These are phyloP conservation scores for Menidia menidia DNA, from an alignment of 2,797 vertebrate species.

Conservation along the genomic window DNA sequence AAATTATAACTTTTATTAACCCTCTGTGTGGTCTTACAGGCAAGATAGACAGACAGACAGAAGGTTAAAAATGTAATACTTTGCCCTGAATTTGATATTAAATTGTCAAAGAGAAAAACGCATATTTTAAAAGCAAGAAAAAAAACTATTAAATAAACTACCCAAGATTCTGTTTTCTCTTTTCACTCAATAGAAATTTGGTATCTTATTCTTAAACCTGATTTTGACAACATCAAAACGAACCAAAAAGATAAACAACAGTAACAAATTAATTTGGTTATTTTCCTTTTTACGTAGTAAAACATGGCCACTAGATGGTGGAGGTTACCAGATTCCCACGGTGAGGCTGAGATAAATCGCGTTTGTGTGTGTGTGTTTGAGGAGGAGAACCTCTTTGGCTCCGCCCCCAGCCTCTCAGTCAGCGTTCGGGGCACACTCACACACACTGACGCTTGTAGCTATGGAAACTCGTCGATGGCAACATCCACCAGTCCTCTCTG, in stretches of 20 bases:
- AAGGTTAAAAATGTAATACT: no score
- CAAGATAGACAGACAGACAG: not conserved
- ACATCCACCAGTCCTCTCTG: constrained; percentile 77
- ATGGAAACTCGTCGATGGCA: constrained; percentile 85
- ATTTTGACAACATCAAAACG: no score
- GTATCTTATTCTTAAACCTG: no score
- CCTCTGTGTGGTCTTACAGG: constrained; percentile 36
- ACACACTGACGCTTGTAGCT: constrained; percentile 61
- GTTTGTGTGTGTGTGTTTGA: not conserved
- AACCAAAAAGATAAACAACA: no score
- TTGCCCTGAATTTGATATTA: no score
- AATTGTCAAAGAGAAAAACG: no score
- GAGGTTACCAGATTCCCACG: constrained; percentile 20
- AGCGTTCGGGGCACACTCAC: constrained; percentile 18
- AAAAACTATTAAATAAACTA: no score
- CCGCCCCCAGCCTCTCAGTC: constrained; percentile 63
- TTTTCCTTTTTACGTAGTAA: not conserved
- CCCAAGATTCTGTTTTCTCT: no score
- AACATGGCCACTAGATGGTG: constrained; percentile 27
- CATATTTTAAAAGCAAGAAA: not conserved
- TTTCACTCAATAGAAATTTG: no score
- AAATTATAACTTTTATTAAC: accelerated
- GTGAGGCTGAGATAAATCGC: not conserved
- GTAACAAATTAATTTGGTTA: not conserved
- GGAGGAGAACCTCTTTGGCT: not conserved